Conservation (phyloP, 2,888 invertebrate species). For the Elegia similella region DNA sequence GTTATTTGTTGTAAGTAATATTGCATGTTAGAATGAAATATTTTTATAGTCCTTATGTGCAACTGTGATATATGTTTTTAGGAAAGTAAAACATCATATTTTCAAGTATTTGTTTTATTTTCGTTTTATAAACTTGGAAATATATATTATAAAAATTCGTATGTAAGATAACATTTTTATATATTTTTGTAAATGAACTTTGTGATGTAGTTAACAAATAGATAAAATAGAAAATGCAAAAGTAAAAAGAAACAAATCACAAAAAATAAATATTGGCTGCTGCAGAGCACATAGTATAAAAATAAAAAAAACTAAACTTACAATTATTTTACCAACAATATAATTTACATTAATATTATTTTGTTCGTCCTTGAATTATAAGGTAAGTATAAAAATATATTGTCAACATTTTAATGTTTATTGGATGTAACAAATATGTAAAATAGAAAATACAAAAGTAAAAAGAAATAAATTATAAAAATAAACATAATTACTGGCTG, state of each 20-base stretch:
- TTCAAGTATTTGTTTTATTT: background rate
- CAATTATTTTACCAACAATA: background rate
- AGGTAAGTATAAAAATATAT: background rate
- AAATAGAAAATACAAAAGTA: background rate
- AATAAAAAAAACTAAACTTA: background rate
- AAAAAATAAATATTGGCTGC: constrained; percentile 42
- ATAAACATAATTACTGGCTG: constrained; percentile 41
- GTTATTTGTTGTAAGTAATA: background rate
- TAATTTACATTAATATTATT: background rate
- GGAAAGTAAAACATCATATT: background rate
- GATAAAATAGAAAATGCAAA: background rate
- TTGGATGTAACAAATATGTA: constrained; percentile 1
- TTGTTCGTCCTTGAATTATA: background rate
- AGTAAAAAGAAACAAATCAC: background rate
- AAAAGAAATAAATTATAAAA: background rate
- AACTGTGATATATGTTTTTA: background rate
- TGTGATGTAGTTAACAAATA: constrained; percentile 5
- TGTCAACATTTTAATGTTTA: background rate
- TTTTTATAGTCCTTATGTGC: too few species aligned
- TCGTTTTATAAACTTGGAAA: background rate
- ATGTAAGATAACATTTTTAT: background rate
- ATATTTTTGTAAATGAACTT: background rate
- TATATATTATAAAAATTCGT: background rate
- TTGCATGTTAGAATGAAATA: too few species aligned
- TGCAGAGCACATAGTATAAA: constrained; percentile 34